Base-by-base conservation (phyloP, 2,888 invertebrate genomes). In the Pristionchus mayeri region DNA sequence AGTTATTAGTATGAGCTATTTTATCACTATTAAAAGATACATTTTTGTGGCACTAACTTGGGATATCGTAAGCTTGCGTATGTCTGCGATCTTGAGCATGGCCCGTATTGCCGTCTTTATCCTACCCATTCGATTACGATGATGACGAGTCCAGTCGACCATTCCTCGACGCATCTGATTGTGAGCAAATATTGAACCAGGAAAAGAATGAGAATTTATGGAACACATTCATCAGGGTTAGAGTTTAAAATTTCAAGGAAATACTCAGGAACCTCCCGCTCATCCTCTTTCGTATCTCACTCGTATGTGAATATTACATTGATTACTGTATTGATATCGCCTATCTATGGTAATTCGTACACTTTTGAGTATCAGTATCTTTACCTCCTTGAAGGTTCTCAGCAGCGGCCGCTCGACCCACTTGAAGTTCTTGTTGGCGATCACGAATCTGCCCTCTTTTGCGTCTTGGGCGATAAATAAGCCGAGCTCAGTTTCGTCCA, bases 61-160 rank as follows among this genome's bases (percentile, higher is more conserved):
- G 1, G 34, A 63, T 4, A 63, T 34, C 2, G 34, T 63, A 18
- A 63, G 13, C 3, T 34, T 34, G 34, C 21, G 30, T 2, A 63
- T 30, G 34, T 34, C 34, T 3, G 63, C 30, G 63, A 63, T 30
- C 34, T 63, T 63, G 63, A 63, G 34, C 63, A 63, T 34, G 16
- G 34, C 34, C 34, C 63, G 30, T 34, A 63, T 18, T 13, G 63
- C 63, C 3, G 63, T 63, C 34, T 63, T 63, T 1, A 63, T 63
- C 34, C 63, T 63, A 18, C 63, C 63, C 63, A 63, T 63, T 63
- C 63, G 63, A 63, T 63, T 63, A 6, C 63, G 34, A 18, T 63
- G 30, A 34, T 63, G 34, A 2, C 63, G 30, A 11, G 63, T 63
- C 63, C 63, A 63, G 2, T 63, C 63, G 3, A 34, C 4, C 3